Base-by-base conservation (phyloP, 1,140 invertebrate genomes). In the Drosophila serrata region DNA sequence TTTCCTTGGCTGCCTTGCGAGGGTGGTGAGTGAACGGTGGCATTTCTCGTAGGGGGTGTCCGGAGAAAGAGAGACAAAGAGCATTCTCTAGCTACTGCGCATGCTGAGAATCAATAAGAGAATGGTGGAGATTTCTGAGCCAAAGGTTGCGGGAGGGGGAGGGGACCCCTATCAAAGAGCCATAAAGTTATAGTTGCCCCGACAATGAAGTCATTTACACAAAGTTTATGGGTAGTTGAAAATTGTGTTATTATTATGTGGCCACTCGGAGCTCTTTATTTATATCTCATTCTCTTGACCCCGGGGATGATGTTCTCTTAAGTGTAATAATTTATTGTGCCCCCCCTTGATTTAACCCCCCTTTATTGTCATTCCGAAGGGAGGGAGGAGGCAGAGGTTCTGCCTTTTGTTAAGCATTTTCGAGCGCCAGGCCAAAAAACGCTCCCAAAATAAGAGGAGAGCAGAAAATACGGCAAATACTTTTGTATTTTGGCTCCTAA, bases 351-450 rank as follows among this genome's bases (percentile, higher is more conserved):
- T 46, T 37, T 24, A 12, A 22, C 42, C 27, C 31, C 35, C 70
- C 43, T 5, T 63, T 57, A 24, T 64, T 65, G 73, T 64, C 46
- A 35, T 70, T 70, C 45, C 1, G 39, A n/a, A n/a, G 2, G 49
- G 27, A 15, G 12, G 3, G 49, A 12, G 12, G n/a, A 0, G 12
- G n/a, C 0, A 24, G 43, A 12, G 22, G 45, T 15, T 0, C 43
- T 27, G 37, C 51, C 70, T 55, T 63, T 65, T 64, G 72, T 75
- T 64, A 75, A 75, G 72, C 73, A 75, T 75, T 75, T 64, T 75
- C 72, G 51, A 62, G 65, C 42, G 68, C 68, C 68, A 59, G 68
- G 49, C 64, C 62, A 45, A 70, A 70, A 70, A 72, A 72, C 68
- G 68, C 68, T 72, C 68, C 68, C 65, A 69, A 72, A 72, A 56